phyloP scores from a whole-genome alignment of 2,888 invertebrate genomes.

The Agrochola circellaris region DNA sequence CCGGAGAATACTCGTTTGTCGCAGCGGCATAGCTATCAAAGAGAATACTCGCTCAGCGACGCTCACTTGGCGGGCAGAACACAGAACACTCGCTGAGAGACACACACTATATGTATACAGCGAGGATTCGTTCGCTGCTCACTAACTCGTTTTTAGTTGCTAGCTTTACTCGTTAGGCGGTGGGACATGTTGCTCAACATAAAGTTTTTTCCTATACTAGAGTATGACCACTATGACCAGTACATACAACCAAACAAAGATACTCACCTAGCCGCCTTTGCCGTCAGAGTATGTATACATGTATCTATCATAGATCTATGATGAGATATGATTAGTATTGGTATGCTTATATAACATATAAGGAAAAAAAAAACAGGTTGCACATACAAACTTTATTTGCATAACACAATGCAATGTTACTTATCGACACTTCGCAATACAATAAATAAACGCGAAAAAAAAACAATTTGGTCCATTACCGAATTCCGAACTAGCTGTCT shows the following conservation, averaged over 20 bases:
- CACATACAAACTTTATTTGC: slow-evolving; percentile 84
- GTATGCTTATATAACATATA: not conserved
- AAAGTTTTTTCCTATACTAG: not conserved
- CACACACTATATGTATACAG: no score
- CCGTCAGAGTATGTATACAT: not conserved
- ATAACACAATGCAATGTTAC: slow-evolving; percentile 75
- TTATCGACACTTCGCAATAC: slow-evolving; percentile 69
- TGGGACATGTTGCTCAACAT: no score
- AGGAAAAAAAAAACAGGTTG: slow-evolving; percentile 57
- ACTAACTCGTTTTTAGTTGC: no score
- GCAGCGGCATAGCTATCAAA: no score
- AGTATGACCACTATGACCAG: not conserved
- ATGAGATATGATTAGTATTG: no score
- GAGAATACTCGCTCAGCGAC: no score
- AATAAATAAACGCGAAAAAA: slow-evolving; percentile 70
- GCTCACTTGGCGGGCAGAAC: no score
- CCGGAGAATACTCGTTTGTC: no score
- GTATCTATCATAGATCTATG: no score
- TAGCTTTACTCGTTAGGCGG: no score
- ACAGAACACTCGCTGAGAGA: no score
- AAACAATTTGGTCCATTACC: slow-evolving; percentile 71
- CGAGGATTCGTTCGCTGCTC: no score
- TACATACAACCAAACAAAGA: not conserved
- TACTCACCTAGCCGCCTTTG: not conserved
- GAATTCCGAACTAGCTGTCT: slow-evolving; percentile 63